A percentile compares a stretch with the other conserved stretches of the same genome.
Conservation (phyloP, 2,797 vertebrate species). For the Pelochelys cantorii region DNA sequence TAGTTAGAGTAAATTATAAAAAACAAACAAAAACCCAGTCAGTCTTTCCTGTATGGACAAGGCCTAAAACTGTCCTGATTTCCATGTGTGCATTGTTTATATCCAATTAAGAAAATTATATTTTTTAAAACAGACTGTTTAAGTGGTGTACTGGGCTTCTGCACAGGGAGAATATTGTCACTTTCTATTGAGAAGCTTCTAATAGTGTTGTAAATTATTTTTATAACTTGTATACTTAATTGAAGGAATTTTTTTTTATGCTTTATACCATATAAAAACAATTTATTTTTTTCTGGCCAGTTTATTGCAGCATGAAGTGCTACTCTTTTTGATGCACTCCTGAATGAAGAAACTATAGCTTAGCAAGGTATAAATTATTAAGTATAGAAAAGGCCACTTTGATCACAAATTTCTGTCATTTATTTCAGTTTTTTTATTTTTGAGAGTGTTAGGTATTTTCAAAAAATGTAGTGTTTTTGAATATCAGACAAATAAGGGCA, state of each 20-base stretch:
- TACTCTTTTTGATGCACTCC: conserved; percentile 5
- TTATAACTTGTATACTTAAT: conserved; percentile 60
- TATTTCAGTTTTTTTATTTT: neutral
- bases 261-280: neutral
- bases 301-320: conserved; percentile 53
- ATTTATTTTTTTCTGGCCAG: conserved; percentile 48
- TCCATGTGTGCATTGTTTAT: neutral
- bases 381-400: conserved; percentile 15
- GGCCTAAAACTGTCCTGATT: neutral
- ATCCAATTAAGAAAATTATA: conserved; percentile 23
- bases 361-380: neutral
- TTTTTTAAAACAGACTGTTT: neutral
- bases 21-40: neutral
- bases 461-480: neutral
- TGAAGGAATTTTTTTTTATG: conserved; percentile 63
- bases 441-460: neutral
- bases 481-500: neutral
- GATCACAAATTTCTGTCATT: neutral
- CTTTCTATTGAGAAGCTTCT: conserved; percentile 58
- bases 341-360: neutral
- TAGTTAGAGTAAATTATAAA: neutral
- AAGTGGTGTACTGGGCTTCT: neutral
- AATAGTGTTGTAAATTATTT: conserved; percentile 64
- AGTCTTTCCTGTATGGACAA: neutral
- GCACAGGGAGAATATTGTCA: neutral